A percentile compares a stretch with the other conserved stretches of the same genome.
Evolutionary conservation across 2,113 vertebrate species (phyloP).

Genomic region (Mastomys natalensis): DNA sequence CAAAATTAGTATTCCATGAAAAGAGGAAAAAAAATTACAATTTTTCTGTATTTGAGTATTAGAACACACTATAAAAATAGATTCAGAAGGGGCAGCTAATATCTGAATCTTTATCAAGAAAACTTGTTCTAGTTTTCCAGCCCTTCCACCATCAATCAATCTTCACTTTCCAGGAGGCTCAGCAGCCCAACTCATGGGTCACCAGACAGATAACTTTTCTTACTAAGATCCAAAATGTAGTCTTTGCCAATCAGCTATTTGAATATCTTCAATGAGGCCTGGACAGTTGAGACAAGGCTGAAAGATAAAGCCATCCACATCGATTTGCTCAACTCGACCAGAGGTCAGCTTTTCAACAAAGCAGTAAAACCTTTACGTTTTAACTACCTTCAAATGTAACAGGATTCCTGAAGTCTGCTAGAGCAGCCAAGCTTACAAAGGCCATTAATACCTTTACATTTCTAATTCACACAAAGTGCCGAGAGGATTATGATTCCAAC

Average conservation of each 20-base stretch:
- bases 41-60: constrained; percentile 57
- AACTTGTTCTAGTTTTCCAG: constrained; percentile 17
- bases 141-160: neutral
- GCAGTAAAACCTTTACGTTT: neutral
- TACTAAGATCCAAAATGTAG: neutral
- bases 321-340: neutral
- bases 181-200: neutral
- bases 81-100: neutral
- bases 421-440: constrained; percentile 28
- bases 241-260: constrained; percentile 6
- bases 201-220: neutral
- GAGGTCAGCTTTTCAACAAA: neutral
- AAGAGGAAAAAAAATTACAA: neutral
- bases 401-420: constrained; percentile 11
- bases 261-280: neutral
- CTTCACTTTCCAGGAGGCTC: neutral
- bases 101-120: constrained; percentile 55
- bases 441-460: constrained; percentile 42
- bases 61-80: constrained; percentile 51
- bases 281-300: neutral
- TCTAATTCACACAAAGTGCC: neutral
- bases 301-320: neutral
- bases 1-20: constrained; percentile 64
- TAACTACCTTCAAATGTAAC: constrained; percentile 27
- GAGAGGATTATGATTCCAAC: constrained; percentile 1